Evolutionary conservation across 2,113 vertebrate species (phyloP).

Genomic region (Xiphophorus maculatus): DNA sequence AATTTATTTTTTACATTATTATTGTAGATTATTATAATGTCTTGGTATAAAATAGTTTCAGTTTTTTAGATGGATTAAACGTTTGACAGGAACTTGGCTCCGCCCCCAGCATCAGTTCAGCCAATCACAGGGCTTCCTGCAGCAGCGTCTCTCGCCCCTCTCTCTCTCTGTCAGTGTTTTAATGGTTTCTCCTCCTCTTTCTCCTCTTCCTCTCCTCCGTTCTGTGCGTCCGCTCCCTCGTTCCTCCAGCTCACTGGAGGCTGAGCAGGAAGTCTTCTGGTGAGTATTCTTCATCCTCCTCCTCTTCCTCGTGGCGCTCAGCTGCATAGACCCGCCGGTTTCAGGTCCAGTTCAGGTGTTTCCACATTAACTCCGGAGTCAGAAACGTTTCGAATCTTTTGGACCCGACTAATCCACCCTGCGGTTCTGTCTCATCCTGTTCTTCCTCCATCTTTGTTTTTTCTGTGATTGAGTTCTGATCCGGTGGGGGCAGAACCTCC

Average conservation of each 20-base stretch:
- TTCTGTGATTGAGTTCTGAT: background rate
- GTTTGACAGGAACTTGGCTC: background rate
- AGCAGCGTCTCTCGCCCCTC: background rate
- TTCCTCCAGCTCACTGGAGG: conserved; percentile 51
- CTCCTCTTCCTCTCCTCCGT: background rate
- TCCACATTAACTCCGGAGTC: background rate
- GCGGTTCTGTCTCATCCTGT: background rate
- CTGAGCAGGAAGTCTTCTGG: conserved; percentile 29
- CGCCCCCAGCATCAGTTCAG: background rate
- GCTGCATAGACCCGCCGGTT: background rate
- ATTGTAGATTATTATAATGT: no score
- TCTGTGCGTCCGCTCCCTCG: background rate
- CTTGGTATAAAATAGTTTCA: background rate
- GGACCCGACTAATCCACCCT: background rate
- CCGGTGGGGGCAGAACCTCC: background rate
- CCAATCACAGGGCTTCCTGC: background rate
- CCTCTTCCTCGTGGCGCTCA: background rate
- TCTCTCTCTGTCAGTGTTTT: background rate
- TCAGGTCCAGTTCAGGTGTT: background rate
- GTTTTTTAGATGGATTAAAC: background rate
- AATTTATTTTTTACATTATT: no score
- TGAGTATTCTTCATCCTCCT: conserved; percentile 40
- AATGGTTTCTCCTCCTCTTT: background rate
- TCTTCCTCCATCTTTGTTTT: background rate
- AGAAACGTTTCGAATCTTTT: no score